These are phyloP conservation scores for Lacanobia oleracea DNA, from an alignment of 2,888 invertebrate genomes.

Conservation along the genomic window DNA sequence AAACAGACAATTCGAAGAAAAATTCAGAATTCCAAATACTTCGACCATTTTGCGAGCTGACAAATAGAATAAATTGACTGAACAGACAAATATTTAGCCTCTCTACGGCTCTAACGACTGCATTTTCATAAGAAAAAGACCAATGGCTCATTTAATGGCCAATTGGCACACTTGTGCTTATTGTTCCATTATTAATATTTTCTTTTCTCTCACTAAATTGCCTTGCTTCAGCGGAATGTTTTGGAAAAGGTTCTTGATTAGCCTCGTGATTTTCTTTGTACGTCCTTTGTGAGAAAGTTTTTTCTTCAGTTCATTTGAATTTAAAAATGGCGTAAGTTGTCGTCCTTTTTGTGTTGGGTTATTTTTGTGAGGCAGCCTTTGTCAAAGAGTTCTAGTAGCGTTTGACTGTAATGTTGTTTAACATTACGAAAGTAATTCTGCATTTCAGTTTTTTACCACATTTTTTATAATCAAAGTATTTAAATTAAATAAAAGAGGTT, in stretches of 20 bases:
- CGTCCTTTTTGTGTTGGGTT: constrained; percentile 56
- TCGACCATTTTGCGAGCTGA: constrained; percentile 9
- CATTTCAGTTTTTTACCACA: not conserved
- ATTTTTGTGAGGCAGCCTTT: constrained; percentile 38
- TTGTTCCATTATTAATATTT: constrained; percentile 70
- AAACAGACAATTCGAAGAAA: constrained; percentile 20
- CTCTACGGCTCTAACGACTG: constrained; percentile 40
- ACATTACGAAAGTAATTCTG: constrained; percentile 13
- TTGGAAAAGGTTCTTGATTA: constrained; percentile 74
- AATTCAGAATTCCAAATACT: constrained; percentile 2
- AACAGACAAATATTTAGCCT: constrained; percentile 44
- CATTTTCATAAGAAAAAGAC: constrained; percentile 46
- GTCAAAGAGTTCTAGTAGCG: constrained; percentile 40
- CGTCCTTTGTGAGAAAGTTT: constrained; percentile 64
- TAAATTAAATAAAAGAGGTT: too few relatives aligned
- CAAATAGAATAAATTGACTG: constrained; percentile 49
- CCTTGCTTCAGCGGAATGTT: constrained; percentile 69
- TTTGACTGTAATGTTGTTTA: constrained; percentile 23
- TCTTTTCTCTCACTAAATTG: constrained; percentile 68
- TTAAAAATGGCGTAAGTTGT: constrained; percentile 57
- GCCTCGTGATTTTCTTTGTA: constrained; percentile 72
- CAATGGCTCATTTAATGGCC: constrained; percentile 59
- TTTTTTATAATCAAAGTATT: not conserved
- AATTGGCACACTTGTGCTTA: constrained; percentile 61
- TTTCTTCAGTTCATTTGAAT: constrained; percentile 63